These are phyloP conservation scores for Zalophus californianus DNA, from an alignment of 2,797 vertebrate genomes.

Conservation along the genomic window DNA sequence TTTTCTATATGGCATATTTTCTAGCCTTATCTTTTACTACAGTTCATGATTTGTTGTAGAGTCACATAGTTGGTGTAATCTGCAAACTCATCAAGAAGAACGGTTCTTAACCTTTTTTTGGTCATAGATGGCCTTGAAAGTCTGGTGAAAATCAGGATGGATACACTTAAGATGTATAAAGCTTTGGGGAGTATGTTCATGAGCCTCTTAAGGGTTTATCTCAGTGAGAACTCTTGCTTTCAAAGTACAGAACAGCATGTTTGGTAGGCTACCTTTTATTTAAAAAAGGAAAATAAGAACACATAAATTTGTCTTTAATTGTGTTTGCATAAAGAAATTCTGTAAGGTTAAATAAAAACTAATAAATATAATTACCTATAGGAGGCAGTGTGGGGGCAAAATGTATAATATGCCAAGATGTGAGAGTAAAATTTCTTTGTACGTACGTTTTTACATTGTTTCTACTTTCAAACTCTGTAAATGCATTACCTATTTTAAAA, in stretches of 20 bases:
- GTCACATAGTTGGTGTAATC: background rate
- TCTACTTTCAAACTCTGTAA: conserved; percentile 39
- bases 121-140: background rate
- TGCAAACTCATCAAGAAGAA: conserved; percentile 43
- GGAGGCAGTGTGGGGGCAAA: background rate
- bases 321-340: conserved; percentile 19
- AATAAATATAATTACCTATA: conserved; percentile 8
- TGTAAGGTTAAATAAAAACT: conserved; percentile 32
- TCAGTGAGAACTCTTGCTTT: background rate
- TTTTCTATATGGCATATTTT: conserved; percentile 42
- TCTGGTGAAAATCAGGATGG: background rate
- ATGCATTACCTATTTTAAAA: conserved; percentile 15
- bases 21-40: background rate
- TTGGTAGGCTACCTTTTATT: background rate
- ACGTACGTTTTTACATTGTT: background rate
- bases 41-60: background rate
- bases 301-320: background rate
- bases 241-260: background rate
- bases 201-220: background rate
- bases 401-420: background rate
- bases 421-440: background rate
- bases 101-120: background rate
- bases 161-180: background rate
- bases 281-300: conserved; percentile 13
- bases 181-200: background rate